Evolutionary conservation across 1,140 invertebrate species (phyloP), one percentile per base, ranked within the genome.

Genomic region (Kradibia gibbosae): DNA sequence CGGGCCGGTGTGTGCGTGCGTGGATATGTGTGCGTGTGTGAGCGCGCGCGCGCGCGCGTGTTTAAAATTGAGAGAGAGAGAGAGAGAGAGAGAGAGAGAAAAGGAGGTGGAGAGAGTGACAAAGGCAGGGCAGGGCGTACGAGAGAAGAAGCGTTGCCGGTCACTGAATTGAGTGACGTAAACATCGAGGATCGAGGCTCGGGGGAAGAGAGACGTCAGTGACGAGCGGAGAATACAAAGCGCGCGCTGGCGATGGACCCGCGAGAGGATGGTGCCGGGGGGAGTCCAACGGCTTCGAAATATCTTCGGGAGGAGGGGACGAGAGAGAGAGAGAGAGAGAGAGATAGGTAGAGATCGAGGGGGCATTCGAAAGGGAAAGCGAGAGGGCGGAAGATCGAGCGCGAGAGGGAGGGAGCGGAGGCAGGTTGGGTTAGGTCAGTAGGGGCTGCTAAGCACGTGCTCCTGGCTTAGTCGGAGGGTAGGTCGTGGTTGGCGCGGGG

Each of bases 161-260:
- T 22, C 50, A 57, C 50, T 72, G 67, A 80, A 73, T 74, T 36
- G 39, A 73, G 55, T 65, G 70, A 80, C 78, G 70, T 34, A 79
- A 45, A 17, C 22, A 31, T 3, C n/a, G 42, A 3, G 42, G n/a
- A n/a, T n/a, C n/a, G n/a, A n/a, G n/a, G n/a, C n/a, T n/a, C n/a
- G n/a, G 28, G 5, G 0, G 20, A 20, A 22, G n/a, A 50, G 45
- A 3, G 39, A 67, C 15, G 13, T 31, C 10, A 50, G 20, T 8
- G 20, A 31, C 28, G 55, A 10, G 15, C 65, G n/a, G 28, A 53
- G 77, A 73, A 73, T 42, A 39, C 36, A n/a, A 45, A 76, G 39
- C 39, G 57, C 13, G 34, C 36, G 5, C 20, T 17, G 34, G 22
- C 28, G 25, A 31, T 76, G 31, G 53, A 53, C 53, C n/a, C 60